Conservation (phyloP, 2,888 invertebrate genomes). For the Tachina lurida region DNA sequence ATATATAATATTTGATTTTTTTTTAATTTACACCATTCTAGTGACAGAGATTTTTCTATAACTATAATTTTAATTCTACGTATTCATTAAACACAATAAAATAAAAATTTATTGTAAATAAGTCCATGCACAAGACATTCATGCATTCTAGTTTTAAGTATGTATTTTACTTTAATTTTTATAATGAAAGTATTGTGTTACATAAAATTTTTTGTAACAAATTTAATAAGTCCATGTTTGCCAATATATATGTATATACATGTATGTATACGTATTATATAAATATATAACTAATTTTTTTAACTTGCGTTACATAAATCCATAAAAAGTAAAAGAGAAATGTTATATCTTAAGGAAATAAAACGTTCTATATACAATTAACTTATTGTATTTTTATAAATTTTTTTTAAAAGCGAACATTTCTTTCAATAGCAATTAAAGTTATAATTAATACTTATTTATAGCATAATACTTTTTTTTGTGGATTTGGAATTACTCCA, state of each 20-base stretch:
- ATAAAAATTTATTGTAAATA: constrained; percentile 38
- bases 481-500: too few species aligned
- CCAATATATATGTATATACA: constrained; percentile 36
- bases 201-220: not conserved
- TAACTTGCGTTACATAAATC: not conserved
- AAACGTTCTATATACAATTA: constrained; percentile 55
- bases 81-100: constrained; percentile 1
- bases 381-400: constrained; percentile 37
- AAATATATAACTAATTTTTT: not conserved
- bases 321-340: constrained; percentile 8
- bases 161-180: constrained; percentile 23
- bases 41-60: not conserved
- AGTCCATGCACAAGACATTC: constrained; percentile 43
- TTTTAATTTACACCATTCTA: constrained; percentile 12
- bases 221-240: constrained; percentile 48
- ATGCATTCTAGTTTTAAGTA: constrained; percentile 37
- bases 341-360: constrained; percentile 23
- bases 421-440: constrained; percentile 53
- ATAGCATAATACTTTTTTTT: too few species aligned
- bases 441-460: not conserved
- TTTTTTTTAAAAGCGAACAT: constrained; percentile 33
- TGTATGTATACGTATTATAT: too few species aligned
- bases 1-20: too few species aligned
- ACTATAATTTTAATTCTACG: not conserved
- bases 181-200: constrained; percentile 55